A percentile compares a stretch with the other conserved stretches of the same genome.
phyloP scores from a whole-genome alignment of 2,888 invertebrate species.

The Erynnis tages region DNA sequence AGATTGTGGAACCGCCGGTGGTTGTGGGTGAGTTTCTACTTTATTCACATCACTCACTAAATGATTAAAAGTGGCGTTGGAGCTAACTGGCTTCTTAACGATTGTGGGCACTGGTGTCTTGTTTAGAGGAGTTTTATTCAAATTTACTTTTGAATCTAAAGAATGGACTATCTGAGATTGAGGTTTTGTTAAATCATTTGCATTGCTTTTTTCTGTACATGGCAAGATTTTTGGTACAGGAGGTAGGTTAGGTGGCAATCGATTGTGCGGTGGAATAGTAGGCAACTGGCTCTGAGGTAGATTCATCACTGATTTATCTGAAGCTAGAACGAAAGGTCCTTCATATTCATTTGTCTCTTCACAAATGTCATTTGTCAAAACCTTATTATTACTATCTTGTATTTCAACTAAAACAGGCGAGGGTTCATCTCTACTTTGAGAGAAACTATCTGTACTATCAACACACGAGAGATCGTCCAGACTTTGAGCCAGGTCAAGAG shows the following conservation, averaged over 20 bases:
- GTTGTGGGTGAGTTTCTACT: conserved; percentile 49
- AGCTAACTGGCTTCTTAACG: conserved; percentile 32
- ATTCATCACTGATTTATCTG: conserved; percentile 44
- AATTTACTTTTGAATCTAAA: conserved; percentile 24
- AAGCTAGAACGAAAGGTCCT: conserved; percentile 34
- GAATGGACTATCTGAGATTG: conserved; percentile 20
- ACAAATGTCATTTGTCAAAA: conserved; percentile 35
- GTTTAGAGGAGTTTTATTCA: conserved; percentile 22
- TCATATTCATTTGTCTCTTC: conserved; percentile 34
- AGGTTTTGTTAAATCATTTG: conserved; percentile 33
- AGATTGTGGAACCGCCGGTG: conserved; percentile 69
- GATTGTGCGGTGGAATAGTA: conserved; percentile 62
- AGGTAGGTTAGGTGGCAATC: conserved; percentile 45
- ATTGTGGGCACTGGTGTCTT: conserved; percentile 28
- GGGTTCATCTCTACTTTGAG: conserved; percentile 70
- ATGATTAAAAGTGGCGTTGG: conserved; percentile 34
- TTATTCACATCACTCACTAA: conserved; percentile 5
- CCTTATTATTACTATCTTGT: conserved; percentile 42
- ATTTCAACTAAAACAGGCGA: conserved; percentile 44
- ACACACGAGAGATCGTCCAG: conserved; percentile 67
- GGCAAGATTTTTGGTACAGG: conserved; percentile 41
- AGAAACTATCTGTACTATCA: conserved; percentile 67
- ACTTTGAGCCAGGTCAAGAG: conserved; percentile 66
- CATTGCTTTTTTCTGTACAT: conserved; percentile 36
- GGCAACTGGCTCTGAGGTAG: conserved; percentile 60